Percentiles rank a stretch among this genome's conserved stretches.
These are phyloP conservation scores for Botia kubotai DNA, from an alignment of 2,797 vertebrate species.

Conservation along the genomic window DNA sequence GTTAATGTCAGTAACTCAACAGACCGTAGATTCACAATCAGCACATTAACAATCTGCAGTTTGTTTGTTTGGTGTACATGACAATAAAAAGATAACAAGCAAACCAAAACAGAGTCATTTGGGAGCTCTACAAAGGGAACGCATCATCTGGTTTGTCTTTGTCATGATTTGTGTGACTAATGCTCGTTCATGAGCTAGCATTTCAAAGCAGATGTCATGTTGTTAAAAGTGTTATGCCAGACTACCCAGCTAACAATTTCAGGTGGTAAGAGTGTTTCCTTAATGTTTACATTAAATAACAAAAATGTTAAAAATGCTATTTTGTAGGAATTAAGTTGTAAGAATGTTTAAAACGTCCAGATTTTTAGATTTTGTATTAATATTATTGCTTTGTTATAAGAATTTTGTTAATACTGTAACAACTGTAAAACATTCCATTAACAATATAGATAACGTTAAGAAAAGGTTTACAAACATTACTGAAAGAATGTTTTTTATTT, in stretches of 20 bases:
- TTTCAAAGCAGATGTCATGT: slow-evolving; percentile 42
- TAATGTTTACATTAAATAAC: too few relatives aligned
- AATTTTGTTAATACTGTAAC: too few relatives aligned
- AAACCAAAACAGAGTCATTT: slow-evolving; percentile 17
- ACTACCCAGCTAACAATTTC: not conserved
- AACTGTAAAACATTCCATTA: too few relatives aligned
- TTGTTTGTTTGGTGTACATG: slow-evolving; percentile 20
- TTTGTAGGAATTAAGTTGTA: too few relatives aligned
- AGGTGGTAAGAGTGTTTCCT: too few relatives aligned
- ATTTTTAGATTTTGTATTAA: too few relatives aligned
- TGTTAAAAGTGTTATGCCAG: slow-evolving; percentile 29
- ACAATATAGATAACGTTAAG: too few relatives aligned
- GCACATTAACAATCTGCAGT: not conserved
- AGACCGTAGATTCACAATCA: slow-evolving; percentile 18
- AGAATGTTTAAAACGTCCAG: too few relatives aligned
- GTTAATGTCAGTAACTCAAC: slow-evolving; percentile 9
- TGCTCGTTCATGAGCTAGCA: slow-evolving; percentile 17
- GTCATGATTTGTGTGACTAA: slow-evolving; percentile 33
- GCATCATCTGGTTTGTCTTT: slow-evolving; percentile 42
- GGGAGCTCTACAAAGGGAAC: slow-evolving; percentile 3
- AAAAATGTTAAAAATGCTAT: too few relatives aligned
- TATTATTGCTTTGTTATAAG: too few relatives aligned
- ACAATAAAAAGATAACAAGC: slow-evolving; percentile 29
- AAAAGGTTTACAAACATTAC: too few relatives aligned
- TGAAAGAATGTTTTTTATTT: too few relatives aligned